Evolutionary conservation across 2,113 vertebrate genomes (phyloP).

Genomic region (Grallaria varia): DNA sequence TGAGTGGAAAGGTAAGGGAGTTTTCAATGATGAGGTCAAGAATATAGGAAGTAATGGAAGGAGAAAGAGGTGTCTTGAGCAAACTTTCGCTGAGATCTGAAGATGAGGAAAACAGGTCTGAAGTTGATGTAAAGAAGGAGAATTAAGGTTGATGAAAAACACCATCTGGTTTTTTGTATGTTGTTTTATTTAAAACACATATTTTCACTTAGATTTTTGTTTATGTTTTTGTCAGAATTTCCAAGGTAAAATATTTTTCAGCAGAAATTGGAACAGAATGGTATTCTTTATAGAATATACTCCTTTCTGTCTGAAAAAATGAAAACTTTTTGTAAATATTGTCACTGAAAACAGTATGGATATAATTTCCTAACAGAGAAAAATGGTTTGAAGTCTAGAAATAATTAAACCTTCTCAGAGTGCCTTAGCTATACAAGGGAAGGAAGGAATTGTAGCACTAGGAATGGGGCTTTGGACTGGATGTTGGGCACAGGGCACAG

Average conservation of each 20-base stretch:
- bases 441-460: neutral
- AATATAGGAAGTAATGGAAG: neutral
- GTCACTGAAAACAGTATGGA: neutral
- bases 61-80: neutral
- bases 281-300: neutral
- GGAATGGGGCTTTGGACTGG: neutral
- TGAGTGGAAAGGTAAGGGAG: neutral
- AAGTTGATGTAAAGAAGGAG: neutral
- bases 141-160: neutral
- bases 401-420: neutral
- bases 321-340: neutral
- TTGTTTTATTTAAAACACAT: neutral
- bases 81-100: neutral
- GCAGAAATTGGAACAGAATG: neutral
- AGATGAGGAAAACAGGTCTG: neutral
- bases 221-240: constrained; percentile 1
- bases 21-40: neutral
- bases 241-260: constrained; percentile 14
- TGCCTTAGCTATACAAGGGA: neutral
- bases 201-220: neutral
- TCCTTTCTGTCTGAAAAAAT: neutral
- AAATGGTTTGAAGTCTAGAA: neutral
- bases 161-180: neutral
- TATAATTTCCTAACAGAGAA: neutral
- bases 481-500: neutral